phyloP scores from a whole-genome alignment of 1,140 invertebrate species.

The Meloidogyne chitwoodi region DNA sequence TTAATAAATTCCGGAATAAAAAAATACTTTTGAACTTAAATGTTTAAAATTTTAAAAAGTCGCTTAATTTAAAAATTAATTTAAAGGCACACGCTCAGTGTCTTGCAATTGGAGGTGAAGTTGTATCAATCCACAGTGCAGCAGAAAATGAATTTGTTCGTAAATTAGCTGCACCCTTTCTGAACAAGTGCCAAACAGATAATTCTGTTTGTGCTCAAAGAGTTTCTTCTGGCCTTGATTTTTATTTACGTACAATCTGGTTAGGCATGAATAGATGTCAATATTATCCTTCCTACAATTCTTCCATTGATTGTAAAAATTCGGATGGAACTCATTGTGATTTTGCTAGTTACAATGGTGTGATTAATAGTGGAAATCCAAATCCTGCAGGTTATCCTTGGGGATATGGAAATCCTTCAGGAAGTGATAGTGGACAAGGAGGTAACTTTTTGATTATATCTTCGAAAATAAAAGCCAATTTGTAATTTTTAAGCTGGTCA shows the following conservation, averaged over 20 bases:
- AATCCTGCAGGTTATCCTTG: no score
- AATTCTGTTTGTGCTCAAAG: background rate
- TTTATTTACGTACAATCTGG: background rate
- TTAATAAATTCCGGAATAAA: no score
- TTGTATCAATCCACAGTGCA: background rate
- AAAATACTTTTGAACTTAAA: no score
- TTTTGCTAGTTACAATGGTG: background rate
- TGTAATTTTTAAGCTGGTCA: background rate
- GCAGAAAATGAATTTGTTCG: background rate
- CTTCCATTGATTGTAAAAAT: background rate
- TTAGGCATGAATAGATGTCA: background rate
- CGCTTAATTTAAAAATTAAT: no score
- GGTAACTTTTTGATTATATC: no score
- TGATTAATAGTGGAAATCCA: no score
- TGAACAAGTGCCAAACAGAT: background rate
- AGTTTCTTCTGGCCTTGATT: no score
- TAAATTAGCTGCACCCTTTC: background rate
- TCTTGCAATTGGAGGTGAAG: background rate
- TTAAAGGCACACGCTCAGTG: background rate
- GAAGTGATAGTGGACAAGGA: no score
- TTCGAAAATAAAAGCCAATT: background rate
- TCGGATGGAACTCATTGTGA: background rate
- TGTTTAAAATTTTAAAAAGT: no score
- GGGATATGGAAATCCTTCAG: no score
- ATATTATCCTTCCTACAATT: background rate